Percentiles rank a stretch among this genome's conserved stretches.
Conservation (phyloP, 2,797 vertebrate species). For the Decapterus maruadsi region DNA sequence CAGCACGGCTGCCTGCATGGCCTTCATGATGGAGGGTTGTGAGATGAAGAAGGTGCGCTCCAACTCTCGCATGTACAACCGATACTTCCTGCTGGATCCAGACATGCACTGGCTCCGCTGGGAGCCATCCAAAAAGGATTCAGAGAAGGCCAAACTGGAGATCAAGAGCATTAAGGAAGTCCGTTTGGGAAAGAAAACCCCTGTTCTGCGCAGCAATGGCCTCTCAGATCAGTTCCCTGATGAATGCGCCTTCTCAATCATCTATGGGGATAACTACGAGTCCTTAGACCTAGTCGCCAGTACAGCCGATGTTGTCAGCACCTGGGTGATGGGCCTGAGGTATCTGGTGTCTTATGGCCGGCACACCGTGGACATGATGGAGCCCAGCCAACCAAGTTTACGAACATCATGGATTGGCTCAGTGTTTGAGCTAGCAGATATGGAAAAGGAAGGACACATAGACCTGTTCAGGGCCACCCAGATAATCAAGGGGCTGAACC, state of each 20-base stretch:
- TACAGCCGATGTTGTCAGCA: conserved; percentile 92
- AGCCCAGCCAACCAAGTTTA: conserved; percentile 88
- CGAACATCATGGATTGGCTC: conserved; percentile 94
- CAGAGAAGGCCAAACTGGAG: conserved; percentile 93
- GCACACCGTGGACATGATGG: conserved; percentile 87
- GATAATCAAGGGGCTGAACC: conserved; percentile 93
- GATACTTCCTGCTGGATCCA: conserved; percentile 92
- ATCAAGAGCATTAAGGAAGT: conserved; percentile 95
- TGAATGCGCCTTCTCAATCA: conserved; percentile 95
- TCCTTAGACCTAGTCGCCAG: conserved; percentile 93
- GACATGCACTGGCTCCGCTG: conserved; percentile 93
- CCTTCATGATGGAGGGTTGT: conserved; percentile 95
- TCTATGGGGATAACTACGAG: conserved; percentile 96
- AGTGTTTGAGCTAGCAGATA: conserved; percentile 90
- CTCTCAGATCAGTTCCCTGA: conserved; percentile 94
- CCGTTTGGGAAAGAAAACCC: conserved; percentile 93
- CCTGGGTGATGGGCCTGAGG: conserved; percentile 96
- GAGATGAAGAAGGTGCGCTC: conserved; percentile 97
- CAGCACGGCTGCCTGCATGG: conserved; percentile 95
- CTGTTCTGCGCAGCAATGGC: conserved; percentile 92
- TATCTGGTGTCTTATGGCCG: conserved; percentile 94
- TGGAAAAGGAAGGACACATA: conserved; percentile 89
- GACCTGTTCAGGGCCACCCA: conserved; percentile 90
- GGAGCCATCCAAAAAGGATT: conserved; percentile 96
- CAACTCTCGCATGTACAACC: conserved; percentile 95